These are phyloP conservation scores for Drosophila fulvimacula DNA, from an alignment of 2,888 invertebrate genomes.

Conservation along the genomic window DNA sequence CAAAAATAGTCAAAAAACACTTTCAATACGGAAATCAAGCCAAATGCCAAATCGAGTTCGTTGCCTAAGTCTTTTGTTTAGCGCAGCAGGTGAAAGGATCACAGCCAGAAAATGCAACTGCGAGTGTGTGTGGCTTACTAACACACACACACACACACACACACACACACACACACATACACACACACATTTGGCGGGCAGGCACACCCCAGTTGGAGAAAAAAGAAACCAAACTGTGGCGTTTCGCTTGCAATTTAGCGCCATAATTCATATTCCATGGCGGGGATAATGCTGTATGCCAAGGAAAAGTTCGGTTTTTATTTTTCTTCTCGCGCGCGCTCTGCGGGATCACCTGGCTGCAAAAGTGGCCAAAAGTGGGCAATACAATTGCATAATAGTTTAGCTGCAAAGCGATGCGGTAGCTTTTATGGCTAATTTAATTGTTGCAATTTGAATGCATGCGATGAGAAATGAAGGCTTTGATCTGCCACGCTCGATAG, in stretches of 20 bases:
- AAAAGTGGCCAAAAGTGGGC: conserved; percentile 37
- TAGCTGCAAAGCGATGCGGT: conserved; percentile 57
- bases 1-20: conserved; percentile 30
- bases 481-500: conserved; percentile 29
- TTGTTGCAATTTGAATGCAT: conserved; percentile 70
- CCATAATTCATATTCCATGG: conserved; percentile 66
- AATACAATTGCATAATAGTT: conserved; percentile 55
- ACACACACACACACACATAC: conserved; percentile 29
- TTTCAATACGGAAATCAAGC: conserved; percentile 68
- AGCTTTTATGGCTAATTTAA: conserved; percentile 61
- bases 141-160: conserved; percentile 35
- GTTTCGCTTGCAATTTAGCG: conserved; percentile 50
- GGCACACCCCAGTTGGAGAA: conserved; percentile 56
- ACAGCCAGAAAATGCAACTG: conserved; percentile 5
- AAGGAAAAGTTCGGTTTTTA: conserved; percentile 36
- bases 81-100: conserved; percentile 71
- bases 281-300: conserved; percentile 31
- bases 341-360: conserved; percentile 22
- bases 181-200: conserved; percentile 20
- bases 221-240: conserved; percentile 29
- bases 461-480: conserved; percentile 39
- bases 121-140: conserved; percentile 22
- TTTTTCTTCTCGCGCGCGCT: not conserved
- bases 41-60: conserved; percentile 57
- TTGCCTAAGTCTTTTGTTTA: conserved; percentile 77